Base-by-base conservation (phyloP, 2,888 invertebrate genomes). In the Druceiella hillmani region DNA sequence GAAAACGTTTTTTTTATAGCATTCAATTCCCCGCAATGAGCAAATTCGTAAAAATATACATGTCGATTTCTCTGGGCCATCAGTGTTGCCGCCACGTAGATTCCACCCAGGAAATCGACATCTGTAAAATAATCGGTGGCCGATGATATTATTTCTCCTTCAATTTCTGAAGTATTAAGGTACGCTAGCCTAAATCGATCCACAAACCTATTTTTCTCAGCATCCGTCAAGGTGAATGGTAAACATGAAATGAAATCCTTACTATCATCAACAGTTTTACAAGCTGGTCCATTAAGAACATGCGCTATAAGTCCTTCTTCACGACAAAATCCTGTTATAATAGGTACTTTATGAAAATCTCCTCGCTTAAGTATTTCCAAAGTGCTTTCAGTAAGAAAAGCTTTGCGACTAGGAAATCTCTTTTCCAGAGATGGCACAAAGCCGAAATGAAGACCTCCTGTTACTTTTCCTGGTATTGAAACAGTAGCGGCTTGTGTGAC, bases 31-130 rank as follows among this genome's bases (percentile, higher is more conserved):
- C 78, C 78, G 27, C 71, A 67, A 40, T 76, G 78, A 1, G 74
- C 60, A 51, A 79, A 79, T 37, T 72, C 67, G 46, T 78, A 80
- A 5, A 76, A 67, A 48, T 72, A 80, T 1, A 76, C 64, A 0
- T 75, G 66, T 2, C 68, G 52, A 31, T 55, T 61, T 17, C 57
- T 50, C 43, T 62, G 62, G 2, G 63, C 55, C 24, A 66, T 62
- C 15, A 64, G 47, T 27, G 49, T 53, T 2, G 63, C 54, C 9
- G 66, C 52, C 4, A 59, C 55, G 41, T 60, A 59, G 17, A 63
- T 51, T 1, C 69, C 67, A 4, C 64, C 61, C 2, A 62, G 46
- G 41, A 74, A 72, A 46, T 66, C 64, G 1, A 64, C 61, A 45
- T 79, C 79, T 3, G 65, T 61, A 26, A 74, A 59, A 31, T 75